Conservation (phyloP, 2,888 invertebrate species). For the Cerceris ruficornis region DNA sequence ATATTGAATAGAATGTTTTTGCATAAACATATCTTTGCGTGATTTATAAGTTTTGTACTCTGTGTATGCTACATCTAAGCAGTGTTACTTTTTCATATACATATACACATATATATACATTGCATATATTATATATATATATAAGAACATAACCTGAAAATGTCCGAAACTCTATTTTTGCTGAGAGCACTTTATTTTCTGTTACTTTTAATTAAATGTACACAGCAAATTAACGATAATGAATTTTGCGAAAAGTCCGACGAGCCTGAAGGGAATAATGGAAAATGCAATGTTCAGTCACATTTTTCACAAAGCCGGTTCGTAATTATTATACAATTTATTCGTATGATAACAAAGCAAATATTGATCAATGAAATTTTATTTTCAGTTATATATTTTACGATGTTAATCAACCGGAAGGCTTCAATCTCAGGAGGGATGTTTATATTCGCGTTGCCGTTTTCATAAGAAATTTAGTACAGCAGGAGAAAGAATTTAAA, state of each 20-base stretch:
- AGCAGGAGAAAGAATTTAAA: slow-evolving; percentile 82
- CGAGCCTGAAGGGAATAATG: slow-evolving; percentile 21
- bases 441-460: slow-evolving; percentile 97
- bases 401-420: slow-evolving; percentile 97
- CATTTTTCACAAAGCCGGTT: slow-evolving; percentile 60
- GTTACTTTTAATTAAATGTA: slow-evolving; percentile 23
- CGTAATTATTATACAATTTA: slow-evolving; percentile 24
- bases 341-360: background rate
- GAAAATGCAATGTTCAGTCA: slow-evolving; percentile 39
- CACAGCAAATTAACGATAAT: slow-evolving; percentile 8
- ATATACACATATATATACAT: background rate
- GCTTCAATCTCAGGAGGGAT: slow-evolving; percentile 97
- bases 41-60: no score
- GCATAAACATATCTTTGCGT: no score
- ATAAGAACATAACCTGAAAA: slow-evolving; percentile 46
- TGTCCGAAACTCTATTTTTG: slow-evolving; percentile 24
- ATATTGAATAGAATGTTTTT: no score
- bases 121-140: background rate
- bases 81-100: no score
- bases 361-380: slow-evolving; percentile 7
- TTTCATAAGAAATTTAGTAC: slow-evolving; percentile 87
- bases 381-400: slow-evolving; percentile 90
- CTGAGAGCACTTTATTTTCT: slow-evolving; percentile 22
- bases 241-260: slow-evolving; percentile 47
- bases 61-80: no score